phyloP scores from a whole-genome alignment of 1,140 invertebrate species.

The Cotesia chilonis region DNA sequence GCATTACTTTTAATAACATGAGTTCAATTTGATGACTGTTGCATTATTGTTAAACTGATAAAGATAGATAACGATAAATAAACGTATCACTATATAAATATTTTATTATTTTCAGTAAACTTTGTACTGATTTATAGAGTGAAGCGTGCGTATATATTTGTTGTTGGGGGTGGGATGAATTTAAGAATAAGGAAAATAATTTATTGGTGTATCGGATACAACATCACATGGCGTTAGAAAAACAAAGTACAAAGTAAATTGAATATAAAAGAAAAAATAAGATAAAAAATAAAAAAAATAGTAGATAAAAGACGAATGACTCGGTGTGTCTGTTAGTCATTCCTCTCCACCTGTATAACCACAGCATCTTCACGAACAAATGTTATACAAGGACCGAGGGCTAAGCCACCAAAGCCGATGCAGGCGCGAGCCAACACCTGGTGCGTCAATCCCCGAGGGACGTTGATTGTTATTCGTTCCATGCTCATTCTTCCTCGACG shows the following conservation, averaged over 20 bases:
- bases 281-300: conserved; percentile 11
- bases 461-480: conserved; percentile 60
- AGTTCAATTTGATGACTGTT: background rate
- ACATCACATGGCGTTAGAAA: too few relatives aligned
- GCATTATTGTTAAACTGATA: too few relatives aligned
- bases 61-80: too few relatives aligned
- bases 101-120: too few relatives aligned
- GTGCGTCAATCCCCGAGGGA: conserved; percentile 60
- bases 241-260: background rate
- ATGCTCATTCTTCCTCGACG: conserved; percentile 42
- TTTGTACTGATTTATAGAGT: too few relatives aligned
- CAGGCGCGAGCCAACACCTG: conserved; percentile 61
- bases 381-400: conserved; percentile 40
- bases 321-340: conserved; percentile 18
- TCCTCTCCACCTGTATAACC: conserved; percentile 23
- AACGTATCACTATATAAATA: too few relatives aligned
- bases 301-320: conserved; percentile 22
- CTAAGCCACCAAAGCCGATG: conserved; percentile 54
- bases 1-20: background rate
- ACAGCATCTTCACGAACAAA: conserved; percentile 28
- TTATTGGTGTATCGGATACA: too few relatives aligned
- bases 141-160: too few relatives aligned
- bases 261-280: conserved; percentile 11
- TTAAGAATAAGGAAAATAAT: too few relatives aligned
- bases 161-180: too few relatives aligned